Percentiles rank a stretch among this genome's conserved stretches.
phyloP scores from a whole-genome alignment of 2,113 vertebrate genomes.

The Saccopteryx bilineata region DNA sequence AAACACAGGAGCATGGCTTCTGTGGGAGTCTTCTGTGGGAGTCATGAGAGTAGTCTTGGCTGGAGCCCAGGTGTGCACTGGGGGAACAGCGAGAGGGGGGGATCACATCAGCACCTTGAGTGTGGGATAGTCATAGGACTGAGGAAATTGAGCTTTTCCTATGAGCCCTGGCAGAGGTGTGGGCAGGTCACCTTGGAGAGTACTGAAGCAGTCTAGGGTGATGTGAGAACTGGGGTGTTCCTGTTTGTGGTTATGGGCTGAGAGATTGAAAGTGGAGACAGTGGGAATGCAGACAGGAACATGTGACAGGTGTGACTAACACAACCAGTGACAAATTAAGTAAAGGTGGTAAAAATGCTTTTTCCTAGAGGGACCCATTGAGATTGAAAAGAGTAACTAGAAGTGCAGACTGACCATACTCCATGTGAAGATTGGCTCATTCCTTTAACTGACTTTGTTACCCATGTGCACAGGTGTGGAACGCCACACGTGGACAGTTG shows the following conservation, averaged over 20 bases:
- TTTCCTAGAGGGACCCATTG: background rate
- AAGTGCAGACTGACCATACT: background rate
- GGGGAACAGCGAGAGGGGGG: background rate
- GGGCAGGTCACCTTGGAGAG: background rate
- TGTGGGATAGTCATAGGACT: background rate
- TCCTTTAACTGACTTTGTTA: background rate
- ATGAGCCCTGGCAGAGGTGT: background rate
- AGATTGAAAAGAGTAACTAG: background rate
- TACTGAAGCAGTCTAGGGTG: background rate
- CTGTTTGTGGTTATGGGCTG: background rate
- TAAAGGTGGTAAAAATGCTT: background rate
- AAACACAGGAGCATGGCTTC: background rate
- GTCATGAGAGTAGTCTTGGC: background rate
- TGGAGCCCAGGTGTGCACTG: background rate
- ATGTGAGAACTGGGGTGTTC: background rate
- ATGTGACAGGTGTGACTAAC: background rate
- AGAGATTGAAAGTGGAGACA: background rate
- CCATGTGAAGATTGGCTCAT: fast-evolving
- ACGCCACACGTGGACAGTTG: background rate
- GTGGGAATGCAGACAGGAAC: background rate
- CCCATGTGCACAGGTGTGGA: background rate
- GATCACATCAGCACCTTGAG: too few species aligned
- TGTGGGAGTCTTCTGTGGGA: background rate
- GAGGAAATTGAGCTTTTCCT: background rate
- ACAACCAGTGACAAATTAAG: background rate